Base-by-base conservation (phyloP, 2,888 invertebrate species). In the Netelia fuscicornis region DNA sequence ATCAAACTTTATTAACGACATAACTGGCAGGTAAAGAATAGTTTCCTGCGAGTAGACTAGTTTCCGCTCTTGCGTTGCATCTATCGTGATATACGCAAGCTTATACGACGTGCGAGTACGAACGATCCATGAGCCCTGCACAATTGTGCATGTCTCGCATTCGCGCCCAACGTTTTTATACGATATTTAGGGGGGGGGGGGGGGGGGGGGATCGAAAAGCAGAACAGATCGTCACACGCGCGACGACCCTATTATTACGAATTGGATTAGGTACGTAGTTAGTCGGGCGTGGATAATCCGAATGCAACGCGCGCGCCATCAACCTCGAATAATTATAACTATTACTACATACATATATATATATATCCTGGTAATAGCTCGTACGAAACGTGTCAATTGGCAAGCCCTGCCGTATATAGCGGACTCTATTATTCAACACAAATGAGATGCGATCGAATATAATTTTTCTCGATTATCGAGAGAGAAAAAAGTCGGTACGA, bases 1-100 rank as follows among this genome's bases (percentile, higher is more conserved):
- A 92, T 93, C 91, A 91, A 90, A 87, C 91, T 91, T 92, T 92
- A 92, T 92, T 92, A 92, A 93, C 91, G 92, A 87, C 87, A 86
- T 5, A 88, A 88, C 84, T 87, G 89, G 84, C 88, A 88, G 87
- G 88, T 88, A 83, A 87, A 87, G 87, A 89, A 88, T 85, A 60
- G 85, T 81, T 81, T 81, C 11, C 44, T 42, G 60, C 78, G 11
- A 37, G 20, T 17, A 37, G 60, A 48, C 30, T 58, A 17, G 37
- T 42, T 23, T 70, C 70, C 60, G 54, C 62, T 23, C 44, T 20
- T 48, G 13, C 60, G 42, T 44, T 11, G 11, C 20, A 10, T 65
- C 17, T 74, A 48, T 44, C 44, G 44, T 37, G 44, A 37, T 75
- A 62, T 48, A 30, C 44, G 13, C n/a, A 17, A 54, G 23, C 17